These are phyloP conservation scores for Muraenolepis orangiensis DNA, from an alignment of 2,797 vertebrate genomes.

Conservation along the genomic window DNA sequence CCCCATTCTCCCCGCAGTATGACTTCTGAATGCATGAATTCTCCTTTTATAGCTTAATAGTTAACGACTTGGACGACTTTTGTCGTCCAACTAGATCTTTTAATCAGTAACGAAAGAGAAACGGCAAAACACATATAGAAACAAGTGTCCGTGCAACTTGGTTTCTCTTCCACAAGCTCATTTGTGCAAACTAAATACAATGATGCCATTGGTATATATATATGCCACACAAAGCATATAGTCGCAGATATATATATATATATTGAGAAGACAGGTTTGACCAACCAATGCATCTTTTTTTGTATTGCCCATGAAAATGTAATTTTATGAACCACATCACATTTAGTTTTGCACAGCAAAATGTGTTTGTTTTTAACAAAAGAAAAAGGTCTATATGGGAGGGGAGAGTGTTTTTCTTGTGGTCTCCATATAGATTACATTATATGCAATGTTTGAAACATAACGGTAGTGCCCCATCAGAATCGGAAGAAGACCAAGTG, in stretches of 20 bases:
- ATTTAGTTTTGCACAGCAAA: slow-evolving; percentile 35
- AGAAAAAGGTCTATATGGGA: not conserved
- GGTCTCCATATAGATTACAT: not conserved
- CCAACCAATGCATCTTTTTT: slow-evolving; percentile 49
- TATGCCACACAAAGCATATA: slow-evolving; percentile 39
- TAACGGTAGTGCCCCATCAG: not conserved
- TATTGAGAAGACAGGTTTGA: slow-evolving; percentile 16
- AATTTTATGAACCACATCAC: slow-evolving; percentile 22
- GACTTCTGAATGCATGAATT: too few relatives aligned
- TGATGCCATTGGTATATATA: slow-evolving; percentile 26
- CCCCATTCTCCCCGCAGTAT: too few relatives aligned
- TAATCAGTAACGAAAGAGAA: slow-evolving; percentile 17
- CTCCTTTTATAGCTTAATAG: not conserved
- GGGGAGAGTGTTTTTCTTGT: not conserved
- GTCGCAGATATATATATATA: slow-evolving; percentile 42
- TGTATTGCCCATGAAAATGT: slow-evolving; percentile 12
- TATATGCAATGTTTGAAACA: not conserved
- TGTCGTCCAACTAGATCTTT: not conserved
- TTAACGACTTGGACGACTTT: too few relatives aligned
- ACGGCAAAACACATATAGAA: not conserved
- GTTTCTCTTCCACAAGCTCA: not conserved
- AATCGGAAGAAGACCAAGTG: not conserved
- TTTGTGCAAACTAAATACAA: slow-evolving; percentile 34
- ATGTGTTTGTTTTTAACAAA: not conserved
- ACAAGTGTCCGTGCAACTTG: slow-evolving; percentile 50